Evolutionary conservation across 2,888 invertebrate genomes (phyloP), one percentile per base, ranked within the genome.

Genomic region (Thereva unica): DNA sequence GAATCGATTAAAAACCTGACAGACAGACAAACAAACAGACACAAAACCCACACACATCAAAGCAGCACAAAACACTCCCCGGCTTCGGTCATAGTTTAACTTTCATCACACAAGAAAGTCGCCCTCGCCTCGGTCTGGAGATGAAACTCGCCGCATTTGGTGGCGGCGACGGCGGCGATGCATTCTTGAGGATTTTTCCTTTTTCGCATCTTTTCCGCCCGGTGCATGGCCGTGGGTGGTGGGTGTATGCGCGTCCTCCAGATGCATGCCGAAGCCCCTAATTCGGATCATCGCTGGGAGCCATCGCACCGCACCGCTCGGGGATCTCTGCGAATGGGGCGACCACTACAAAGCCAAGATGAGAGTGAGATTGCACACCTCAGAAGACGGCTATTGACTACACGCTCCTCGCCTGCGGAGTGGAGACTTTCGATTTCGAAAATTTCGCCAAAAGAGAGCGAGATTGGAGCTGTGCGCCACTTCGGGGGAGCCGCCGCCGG

Each of bases 341-440:
- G 41, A 41, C 55, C 41, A 55, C 55, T 12, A 23, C 41, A 55
- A 38, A 9, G 23, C 55, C 55, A 55, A 9, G 40, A 6, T 12
- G 10, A n/a, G 44, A 23, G 35, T 45, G 44, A 44, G 57, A 57
- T 34, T 5, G 35, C 12, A 59, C 47, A 10, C 49, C 35, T 10
- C 38, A 38, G 47, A 49, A 59, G 59, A 45, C 61, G 40, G 50
- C 49, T 5, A 6, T 23, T 23, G 23, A 23, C 23, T 23, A 23
- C 2, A 23, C 23, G 23, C 23, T 23, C 23, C 23, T 23, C 23
- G 23, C 23, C 23, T 23, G 23, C 23, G 2, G 23, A 23, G 23
- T 53, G 53, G 4, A 42, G 35, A 61, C 50, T 61, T 61, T 61
- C 61, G 50, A 61, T 61, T 61, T 61, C 61, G 61, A 61, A 61